A percentile compares a stretch with the other conserved stretches of the same genome.
phyloP scores from a whole-genome alignment of 2,797 vertebrate genomes.

The Tauraco hartlaubi region DNA sequence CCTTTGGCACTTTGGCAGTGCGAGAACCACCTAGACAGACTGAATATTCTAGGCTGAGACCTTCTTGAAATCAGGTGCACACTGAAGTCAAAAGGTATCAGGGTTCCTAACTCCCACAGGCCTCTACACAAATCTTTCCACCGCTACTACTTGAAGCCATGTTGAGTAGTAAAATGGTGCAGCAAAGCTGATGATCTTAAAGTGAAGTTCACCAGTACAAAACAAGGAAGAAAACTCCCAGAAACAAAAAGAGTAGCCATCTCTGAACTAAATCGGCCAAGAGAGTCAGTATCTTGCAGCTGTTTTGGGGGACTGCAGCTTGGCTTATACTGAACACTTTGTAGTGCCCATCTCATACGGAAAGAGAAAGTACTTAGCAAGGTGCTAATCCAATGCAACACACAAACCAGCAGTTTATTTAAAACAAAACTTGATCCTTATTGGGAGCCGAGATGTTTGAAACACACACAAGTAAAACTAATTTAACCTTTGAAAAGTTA shows the following conservation, averaged over 20 bases:
- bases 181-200: not conserved
- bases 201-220: not conserved
- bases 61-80: not conserved
- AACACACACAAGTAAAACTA: conserved; percentile 84
- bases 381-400: conserved; percentile 60
- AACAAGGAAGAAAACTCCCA: not conserved
- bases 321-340: not conserved
- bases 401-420: conserved; percentile 79
- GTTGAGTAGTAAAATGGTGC: not conserved
- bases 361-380: conserved; percentile 32
- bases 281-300: not conserved
- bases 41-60: not conserved
- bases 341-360: conserved; percentile 6
- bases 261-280: not conserved
- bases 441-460: conserved; percentile 75
- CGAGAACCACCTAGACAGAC: not conserved
- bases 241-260: not conserved
- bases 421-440: conserved; percentile 80
- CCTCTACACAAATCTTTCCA: not conserved
- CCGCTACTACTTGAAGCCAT: not conserved
- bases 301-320: not conserved
- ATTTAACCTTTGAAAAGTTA: conserved; percentile 86
- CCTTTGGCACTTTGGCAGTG: not conserved
- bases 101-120: not conserved
- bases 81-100: not conserved